Base-by-base conservation (phyloP, 2,797 vertebrate species). In the Dryobates pubescens region DNA sequence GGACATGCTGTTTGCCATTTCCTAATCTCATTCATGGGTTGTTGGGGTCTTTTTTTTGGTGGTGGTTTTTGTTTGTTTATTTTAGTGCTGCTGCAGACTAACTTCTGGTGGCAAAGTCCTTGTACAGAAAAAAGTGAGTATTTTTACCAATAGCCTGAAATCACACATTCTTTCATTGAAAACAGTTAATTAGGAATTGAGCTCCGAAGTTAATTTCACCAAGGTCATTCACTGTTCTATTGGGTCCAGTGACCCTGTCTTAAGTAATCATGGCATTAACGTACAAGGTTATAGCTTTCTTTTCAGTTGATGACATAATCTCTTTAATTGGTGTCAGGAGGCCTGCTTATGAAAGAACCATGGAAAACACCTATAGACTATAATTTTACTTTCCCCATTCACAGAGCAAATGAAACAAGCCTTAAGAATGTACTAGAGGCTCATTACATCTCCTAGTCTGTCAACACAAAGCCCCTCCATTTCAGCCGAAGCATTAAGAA, bases 261-360 rank as follows among this genome's bases (percentile, higher is more conserved):
- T 96, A 97, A 98, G 97, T 96, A 98, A 99, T 99, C 98, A 98
- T 89, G 6, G 97, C 96, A 96, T 97, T 98, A 98, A 97, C 97
- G 97, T 97, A 97, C 98, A 97, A 96, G 85, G 97, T 98, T 97
- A 97, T 96, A 97, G 98, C 97, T 98, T 98, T 97, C 98, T 98
- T 98, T 98, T 99, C 97, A 98, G 97, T 94, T 97, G 97, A 98
- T 98, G 98, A 99, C 98, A 98, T 99, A 99, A 99, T 99, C 98
- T 99, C 98, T 99, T 98, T 99, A 99, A 99, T 99, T 99, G 98
- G 98, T 98, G 98, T 99, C 97, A 97, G 97, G 97, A 98, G 98
- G 98, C 97, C 98, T 97, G 97, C 97, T 97, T 98, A 96, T 98
- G 97, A 98, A 98, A 98, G 97, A 95, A 97, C 97, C 97, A 91